Conservation (phyloP, 2,113 vertebrate genomes). For the Hippocampus abdominalis region DNA sequence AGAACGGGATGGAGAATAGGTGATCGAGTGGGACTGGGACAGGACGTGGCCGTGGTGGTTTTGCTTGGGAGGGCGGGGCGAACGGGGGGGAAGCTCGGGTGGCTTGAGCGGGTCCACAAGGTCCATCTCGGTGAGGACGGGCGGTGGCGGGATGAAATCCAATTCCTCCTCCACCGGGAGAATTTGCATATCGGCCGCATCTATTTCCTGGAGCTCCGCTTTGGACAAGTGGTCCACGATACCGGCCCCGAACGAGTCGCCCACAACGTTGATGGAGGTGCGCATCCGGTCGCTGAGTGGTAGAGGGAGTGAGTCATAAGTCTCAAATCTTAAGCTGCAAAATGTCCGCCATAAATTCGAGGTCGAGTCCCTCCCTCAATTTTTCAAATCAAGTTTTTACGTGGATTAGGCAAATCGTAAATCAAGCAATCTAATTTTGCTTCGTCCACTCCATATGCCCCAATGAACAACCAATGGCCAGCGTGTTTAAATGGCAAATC, state of each 20-base stretch:
- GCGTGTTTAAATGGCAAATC: neutral
- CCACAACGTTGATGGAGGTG: conserved; percentile 82
- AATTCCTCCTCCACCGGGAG: conserved; percentile 50
- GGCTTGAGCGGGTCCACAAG: conserved; percentile 65
- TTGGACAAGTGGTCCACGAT: conserved; percentile 78
- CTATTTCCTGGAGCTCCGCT: conserved; percentile 70
- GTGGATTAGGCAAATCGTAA: too few relatives aligned
- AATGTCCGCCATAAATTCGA: too few relatives aligned
- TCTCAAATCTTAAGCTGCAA: neutral
- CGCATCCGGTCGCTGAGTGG: conserved; percentile 76
- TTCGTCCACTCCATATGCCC: neutral
- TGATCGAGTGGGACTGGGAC: conserved; percentile 54
- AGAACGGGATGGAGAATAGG: conserved; percentile 63
- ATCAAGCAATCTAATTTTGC: neutral
- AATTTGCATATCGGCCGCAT: conserved; percentile 59
- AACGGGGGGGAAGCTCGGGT: conserved; percentile 69
- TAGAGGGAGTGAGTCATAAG: neutral
- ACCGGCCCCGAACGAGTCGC: conserved; percentile 79
- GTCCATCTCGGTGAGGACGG: conserved; percentile 66
- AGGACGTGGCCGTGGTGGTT: conserved; percentile 62
- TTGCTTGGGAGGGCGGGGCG: conserved; percentile 65
- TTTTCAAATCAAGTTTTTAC: too few relatives aligned
- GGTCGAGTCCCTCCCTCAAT: too few relatives aligned
- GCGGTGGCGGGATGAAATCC: conserved; percentile 66
- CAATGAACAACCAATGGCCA: neutral